Base-by-base conservation (phyloP, 2,113 vertebrate genomes). In the Microtus oregoni region DNA sequence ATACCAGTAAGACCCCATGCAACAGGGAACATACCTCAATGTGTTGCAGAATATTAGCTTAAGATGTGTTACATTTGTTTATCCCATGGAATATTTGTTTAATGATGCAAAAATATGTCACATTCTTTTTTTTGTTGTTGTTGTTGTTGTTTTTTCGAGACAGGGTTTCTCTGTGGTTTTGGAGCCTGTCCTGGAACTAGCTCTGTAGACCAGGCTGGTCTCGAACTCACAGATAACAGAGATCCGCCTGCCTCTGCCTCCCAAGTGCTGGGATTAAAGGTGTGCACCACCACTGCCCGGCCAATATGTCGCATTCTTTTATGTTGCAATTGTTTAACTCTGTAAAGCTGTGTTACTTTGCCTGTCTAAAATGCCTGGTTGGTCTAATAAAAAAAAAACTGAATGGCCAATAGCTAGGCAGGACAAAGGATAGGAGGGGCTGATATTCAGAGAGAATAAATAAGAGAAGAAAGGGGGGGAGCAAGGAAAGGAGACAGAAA, bases 1-100 rank as follows among this genome's bases (percentile, higher is more conserved):
- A 32, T 41, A 1, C 9, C 28, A 47, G 2, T 7, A 7, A 12
- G 47, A 30, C 20, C 20, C n/a, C 3, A 7, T 15, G 1, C 17
- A 79, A 93, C 28, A 2, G 24, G 70, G 20, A 55, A 19, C 50
- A 10, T 47, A 3, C 28, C 35, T 81, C 30, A 72, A 19, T 72
- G 2, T 72, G 17, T 72, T 72, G 35, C n/a, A n/a, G 17, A n/a
- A 72, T 72, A n/a, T 4, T 72, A 72, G 14, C 1, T 72, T 72
- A 72, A n/a, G 32, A 70, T 70, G 68, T 35, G 70, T 10, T n/a
- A 15, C 35, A 72, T 72, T 72, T 9, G 17, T 20, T 72, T 72
- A 20, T 72, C 7, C 7, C n/a, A 17, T 72, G 7, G 17, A 72
- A 72, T 72, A 72, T n/a, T n/a, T 20, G 15, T 20, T n/a, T 72